Base-by-base conservation (phyloP, 2,113 vertebrate species). In the Corythornis cristatus region DNA sequence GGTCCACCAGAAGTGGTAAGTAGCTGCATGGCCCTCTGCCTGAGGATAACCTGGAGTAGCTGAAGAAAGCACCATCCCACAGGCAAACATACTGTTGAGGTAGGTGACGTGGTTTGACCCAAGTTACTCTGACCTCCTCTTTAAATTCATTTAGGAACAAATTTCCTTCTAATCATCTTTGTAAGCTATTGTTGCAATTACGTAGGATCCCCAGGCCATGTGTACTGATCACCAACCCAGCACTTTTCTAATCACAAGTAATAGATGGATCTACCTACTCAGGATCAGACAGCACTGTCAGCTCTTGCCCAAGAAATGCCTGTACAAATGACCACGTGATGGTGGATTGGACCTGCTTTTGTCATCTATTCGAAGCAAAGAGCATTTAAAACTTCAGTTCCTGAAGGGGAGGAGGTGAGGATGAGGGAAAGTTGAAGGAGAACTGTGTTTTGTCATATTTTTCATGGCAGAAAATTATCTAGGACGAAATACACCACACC, bases 231-330 rank as follows among this genome's bases (percentile, higher is more conserved):
- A 84, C 23, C 89, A 73, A 75, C 42, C 67, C 0, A 0, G 62
- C 12, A 31, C 62, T 92, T 90, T 67, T 19, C 60, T 64, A 31
- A 53, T 86, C 76, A 48, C 73, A 92, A 92, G 35, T 6, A 20
- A 53, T 45, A 20, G 65, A 79, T 54, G 25, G 57, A 76, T 90
- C 28, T 45, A 58, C 53, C 33, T 62, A 71, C 51, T 26, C 0
- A 10, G 66, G 73, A 61, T 56, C 60, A 66, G 29, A 26, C 0
- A 0, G 40, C 0, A 0, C 50, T 46, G 37, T 28, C 1, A 4
- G 51, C 56, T 75, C 83, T 83, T 66, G 76, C 91, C 46, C 0
- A 0, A 78, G 89, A 70, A 54, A 37, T 1, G 23, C 8, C 45
- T 42, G 9, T 9, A 3, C 6, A 6, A 53, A 51, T 53, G 33